Evolutionary conservation across 2,888 invertebrate species (phyloP).

Genomic region (Tyria jacobaeae): DNA sequence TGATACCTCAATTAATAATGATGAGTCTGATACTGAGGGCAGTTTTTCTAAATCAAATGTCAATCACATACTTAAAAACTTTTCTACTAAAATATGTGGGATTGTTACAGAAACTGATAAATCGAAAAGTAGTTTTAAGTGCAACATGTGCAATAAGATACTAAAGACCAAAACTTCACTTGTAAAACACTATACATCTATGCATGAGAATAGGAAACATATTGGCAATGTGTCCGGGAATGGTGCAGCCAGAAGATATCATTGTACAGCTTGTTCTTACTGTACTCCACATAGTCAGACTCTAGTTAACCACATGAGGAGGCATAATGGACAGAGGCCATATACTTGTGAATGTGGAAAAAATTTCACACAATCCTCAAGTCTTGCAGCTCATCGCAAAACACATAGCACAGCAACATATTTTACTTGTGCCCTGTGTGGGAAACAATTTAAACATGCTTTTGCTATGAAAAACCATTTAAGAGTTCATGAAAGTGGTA

Average conservation of each 20-base stretch:
- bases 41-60: constrained; percentile 21
- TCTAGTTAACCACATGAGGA: constrained; percentile 77
- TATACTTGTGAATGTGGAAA: constrained; percentile 80
- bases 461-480: constrained; percentile 76
- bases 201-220: constrained; percentile 75
- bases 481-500: constrained; percentile 72
- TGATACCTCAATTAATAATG: constrained; percentile 17
- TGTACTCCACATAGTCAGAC: constrained; percentile 80
- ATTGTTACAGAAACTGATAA: constrained; percentile 6
- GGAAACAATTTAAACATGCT: constrained; percentile 82
- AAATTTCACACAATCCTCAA: constrained; percentile 77
- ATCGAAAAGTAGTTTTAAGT: constrained; percentile 45
- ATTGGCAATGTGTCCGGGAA: constrained; percentile 73
- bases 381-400: constrained; percentile 76
- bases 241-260: constrained; percentile 71
- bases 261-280: constrained; percentile 78
- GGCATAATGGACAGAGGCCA: constrained; percentile 79
- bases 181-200: constrained; percentile 67
- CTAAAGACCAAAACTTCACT: constrained; percentile 69
- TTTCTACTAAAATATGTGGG: constrained; percentile 3
- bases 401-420: constrained; percentile 72
- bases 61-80: constrained; percentile 10
- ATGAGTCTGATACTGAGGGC: constrained; percentile 31
- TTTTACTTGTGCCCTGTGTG: constrained; percentile 77
- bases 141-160: constrained; percentile 66